Base-by-base conservation (phyloP, 2,113 vertebrate species). In the Glareola pratincola region DNA sequence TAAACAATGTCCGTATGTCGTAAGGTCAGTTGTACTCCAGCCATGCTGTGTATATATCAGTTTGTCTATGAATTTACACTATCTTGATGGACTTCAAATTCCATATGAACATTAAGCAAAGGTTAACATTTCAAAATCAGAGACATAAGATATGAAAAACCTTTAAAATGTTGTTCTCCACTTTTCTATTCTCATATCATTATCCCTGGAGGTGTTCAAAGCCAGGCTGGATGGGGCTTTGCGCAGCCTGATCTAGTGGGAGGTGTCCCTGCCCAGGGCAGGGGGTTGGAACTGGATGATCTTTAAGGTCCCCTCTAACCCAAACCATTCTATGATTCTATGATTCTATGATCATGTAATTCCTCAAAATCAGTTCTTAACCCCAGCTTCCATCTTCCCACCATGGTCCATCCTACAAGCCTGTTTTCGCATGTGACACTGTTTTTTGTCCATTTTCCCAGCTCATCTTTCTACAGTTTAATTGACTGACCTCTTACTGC, bases 1-100 rank as follows among this genome's bases (percentile, higher is more conserved):
- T 53, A 23, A 45, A 37, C 29, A 6, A n/a, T n/a, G 15, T 32
- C 47, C 29, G 56, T 22, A n/a, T 1, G 1, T 17, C 3, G 0
- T 48, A 27, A 39, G 4, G 21, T 50, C 47, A 66, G 10, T 17
- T 50, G 14, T 9, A 34, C 20, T 53, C 17, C 16, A n/a, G 6
- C 6, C 11, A 3, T 27, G 29, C 21, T 69, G 20, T 32, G 18
- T 34, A 8, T 20, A 12, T 24, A 18, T 47, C 12, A 59, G 5
- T 5, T 43, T 67, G 4, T 50, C n/a, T 68, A 2, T 29, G 32
- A 23, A 9, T 60, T 62, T 45, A 26, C n/a, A 12, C 6, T 19
- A 3, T 39, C 23, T 11, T 41, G 36, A 76, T 84, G 13, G 59
- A 39, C 4, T 64, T 45, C 16, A 73, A 21, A 82, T 68, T 80